These are phyloP conservation scores for Sphenopsis melanotis DNA, from an alignment of 2,797 vertebrate species.

Conservation along the genomic window DNA sequence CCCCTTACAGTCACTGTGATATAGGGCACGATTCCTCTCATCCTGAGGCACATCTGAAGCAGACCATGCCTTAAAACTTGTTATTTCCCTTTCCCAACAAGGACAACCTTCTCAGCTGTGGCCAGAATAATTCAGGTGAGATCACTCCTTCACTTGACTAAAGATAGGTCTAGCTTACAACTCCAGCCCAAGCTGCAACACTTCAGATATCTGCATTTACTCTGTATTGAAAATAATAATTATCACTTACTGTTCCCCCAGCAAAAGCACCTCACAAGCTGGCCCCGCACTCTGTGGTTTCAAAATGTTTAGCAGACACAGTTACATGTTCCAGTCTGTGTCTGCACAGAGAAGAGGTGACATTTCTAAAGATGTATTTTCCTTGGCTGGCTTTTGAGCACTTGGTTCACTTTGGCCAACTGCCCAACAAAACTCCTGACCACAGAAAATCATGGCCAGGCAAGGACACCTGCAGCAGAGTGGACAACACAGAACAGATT, in stretches of 20 bases:
- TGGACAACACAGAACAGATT: background rate
- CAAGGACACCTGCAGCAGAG: background rate
- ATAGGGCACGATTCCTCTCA: background rate
- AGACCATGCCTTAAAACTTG: background rate
- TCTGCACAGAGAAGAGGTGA: background rate
- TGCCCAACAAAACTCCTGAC: background rate
- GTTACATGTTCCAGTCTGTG: background rate
- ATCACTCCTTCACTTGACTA: background rate
- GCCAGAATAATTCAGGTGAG: background rate
- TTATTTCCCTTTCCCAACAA: background rate
- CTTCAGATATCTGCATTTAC: background rate
- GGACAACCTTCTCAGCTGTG: background rate
- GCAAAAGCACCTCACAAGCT: background rate
- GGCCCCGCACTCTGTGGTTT: background rate
- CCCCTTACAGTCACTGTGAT: background rate
- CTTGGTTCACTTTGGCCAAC: slow-evolving; percentile 15
- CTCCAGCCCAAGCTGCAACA: background rate
- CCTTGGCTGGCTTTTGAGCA: slow-evolving; percentile 22
- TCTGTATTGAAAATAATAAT: background rate
- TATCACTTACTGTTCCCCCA: background rate
- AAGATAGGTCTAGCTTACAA: background rate
- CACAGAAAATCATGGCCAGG: background rate
- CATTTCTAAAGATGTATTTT: slow-evolving; percentile 15
- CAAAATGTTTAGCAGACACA: background rate
- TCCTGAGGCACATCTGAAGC: background rate